Conservation (phyloP, 2,797 vertebrate species). For the Chloroceryle inda region DNA sequence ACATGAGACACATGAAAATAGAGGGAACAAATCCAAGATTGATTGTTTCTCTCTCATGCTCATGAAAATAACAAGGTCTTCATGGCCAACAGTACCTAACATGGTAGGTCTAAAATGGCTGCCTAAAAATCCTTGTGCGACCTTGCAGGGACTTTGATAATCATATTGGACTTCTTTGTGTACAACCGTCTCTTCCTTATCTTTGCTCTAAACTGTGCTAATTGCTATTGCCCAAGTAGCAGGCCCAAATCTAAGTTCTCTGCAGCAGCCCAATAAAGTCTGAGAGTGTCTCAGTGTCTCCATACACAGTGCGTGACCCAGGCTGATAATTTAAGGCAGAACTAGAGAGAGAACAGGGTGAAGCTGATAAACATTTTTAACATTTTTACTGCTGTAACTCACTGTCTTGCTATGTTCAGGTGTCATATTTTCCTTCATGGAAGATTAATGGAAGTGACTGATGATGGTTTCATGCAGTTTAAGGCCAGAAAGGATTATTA, state of each 20-base stretch:
- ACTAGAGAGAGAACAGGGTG: not conserved
- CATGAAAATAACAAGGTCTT: not conserved
- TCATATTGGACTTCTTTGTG: not conserved
- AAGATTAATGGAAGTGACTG: conserved; percentile 66
- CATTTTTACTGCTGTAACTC: conserved; percentile 60
- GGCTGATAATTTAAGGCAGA: not conserved
- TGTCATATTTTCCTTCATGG: conserved; percentile 60
- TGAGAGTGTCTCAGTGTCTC: not conserved
- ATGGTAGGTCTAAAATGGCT: fast-evolving
- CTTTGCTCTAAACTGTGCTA: not conserved
- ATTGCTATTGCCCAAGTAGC: not conserved
- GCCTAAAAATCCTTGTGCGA: not conserved
- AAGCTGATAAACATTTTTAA: conserved; percentile 38
- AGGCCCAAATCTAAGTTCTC: not conserved
- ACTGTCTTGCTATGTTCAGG: conserved; percentile 55
- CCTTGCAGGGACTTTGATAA: not conserved
- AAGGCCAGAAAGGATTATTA: conserved; percentile 70
- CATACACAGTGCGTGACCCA: fast-evolving
- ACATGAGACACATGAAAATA: not conserved
- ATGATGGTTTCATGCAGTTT: conserved; percentile 52
- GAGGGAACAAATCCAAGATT: not conserved
- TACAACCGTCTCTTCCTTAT: not conserved
- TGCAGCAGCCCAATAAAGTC: not conserved
- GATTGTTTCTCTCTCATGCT: conserved; percentile 8
- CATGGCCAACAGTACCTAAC: not conserved